These are phyloP conservation scores for Megaustenia siamemsis DNA, from an alignment of 2,888 invertebrate species.

Conservation along the genomic window DNA sequence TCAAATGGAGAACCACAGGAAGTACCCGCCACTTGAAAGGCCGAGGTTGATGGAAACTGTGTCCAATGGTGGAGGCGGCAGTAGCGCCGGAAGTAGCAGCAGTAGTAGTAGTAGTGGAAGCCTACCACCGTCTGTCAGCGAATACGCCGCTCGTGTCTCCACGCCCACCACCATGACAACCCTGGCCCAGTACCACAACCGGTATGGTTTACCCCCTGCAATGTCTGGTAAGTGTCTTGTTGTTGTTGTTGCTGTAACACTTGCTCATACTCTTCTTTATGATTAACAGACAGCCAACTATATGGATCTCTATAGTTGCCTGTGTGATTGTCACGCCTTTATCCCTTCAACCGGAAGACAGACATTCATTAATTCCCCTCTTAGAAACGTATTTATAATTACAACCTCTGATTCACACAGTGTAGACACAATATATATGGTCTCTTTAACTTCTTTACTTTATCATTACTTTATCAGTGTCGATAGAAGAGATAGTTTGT, in stretches of 20 bases:
- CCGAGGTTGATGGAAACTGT: slow-evolving; percentile 30
- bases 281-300: too few relatives aligned
- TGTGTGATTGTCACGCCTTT: too few relatives aligned
- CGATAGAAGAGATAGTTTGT: too few relatives aligned
- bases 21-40: slow-evolving; percentile 35
- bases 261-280: too few relatives aligned
- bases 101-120: not conserved
- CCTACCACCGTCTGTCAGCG: slow-evolving; percentile 27
- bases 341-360: too few relatives aligned
- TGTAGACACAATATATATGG: too few relatives aligned
- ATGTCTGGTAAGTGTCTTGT: slow-evolving; percentile 34
- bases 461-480: too few relatives aligned
- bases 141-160: slow-evolving; percentile 12
- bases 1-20: slow-evolving; percentile 44
- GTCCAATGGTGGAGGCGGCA: not conserved
- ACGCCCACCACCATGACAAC: slow-evolving; percentile 42
- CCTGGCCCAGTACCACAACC: slow-evolving; percentile 16
- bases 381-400: too few relatives aligned
- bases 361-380: too few relatives aligned
- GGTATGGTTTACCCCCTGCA: slow-evolving; percentile 26
- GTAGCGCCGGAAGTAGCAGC: not conserved
- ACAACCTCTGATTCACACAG: too few relatives aligned
- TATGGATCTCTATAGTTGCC: too few relatives aligned
- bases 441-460: too few relatives aligned
- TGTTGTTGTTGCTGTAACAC: not conserved